A percentile compares a stretch with the other conserved stretches of the same genome.
Conservation (phyloP, 2,888 invertebrate genomes). For the Neoitamus cyanurus region DNA sequence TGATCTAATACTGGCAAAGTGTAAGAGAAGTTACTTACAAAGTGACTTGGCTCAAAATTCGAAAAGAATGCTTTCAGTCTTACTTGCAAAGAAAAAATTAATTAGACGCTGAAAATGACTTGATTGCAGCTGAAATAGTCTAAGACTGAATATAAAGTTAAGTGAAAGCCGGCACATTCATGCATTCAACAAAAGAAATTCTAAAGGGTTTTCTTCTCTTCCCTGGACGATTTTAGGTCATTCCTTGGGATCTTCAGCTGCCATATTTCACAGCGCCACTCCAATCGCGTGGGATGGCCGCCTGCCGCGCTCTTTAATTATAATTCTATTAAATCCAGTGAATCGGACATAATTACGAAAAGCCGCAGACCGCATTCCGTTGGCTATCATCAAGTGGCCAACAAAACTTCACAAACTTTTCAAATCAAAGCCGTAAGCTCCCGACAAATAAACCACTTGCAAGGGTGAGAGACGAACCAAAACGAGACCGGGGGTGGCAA, state of each 20-base stretch:
- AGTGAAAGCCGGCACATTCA: neutral
- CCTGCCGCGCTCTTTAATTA: neutral
- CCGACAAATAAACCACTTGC: neutral
- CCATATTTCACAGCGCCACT: neutral
- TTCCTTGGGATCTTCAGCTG: neutral
- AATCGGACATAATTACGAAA: slow-evolving; percentile 11
- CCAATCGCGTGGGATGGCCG: neutral
- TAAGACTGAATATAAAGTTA: neutral
- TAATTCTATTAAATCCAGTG: slow-evolving; percentile 14
- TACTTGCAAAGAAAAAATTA: neutral
- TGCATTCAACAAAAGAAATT: neutral
- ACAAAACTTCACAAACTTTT: slow-evolving; percentile 18
- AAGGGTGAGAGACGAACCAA: neutral
- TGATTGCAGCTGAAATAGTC: neutral
- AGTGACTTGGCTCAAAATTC: neutral
- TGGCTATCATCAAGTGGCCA: slow-evolving; percentile 24
- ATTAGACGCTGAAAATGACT: neutral
- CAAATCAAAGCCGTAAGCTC: slow-evolving; percentile 9
- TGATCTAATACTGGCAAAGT: too few relatives aligned
- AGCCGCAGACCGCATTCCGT: slow-evolving; percentile 18
- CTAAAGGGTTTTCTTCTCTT: neutral
- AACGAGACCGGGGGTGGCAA: slow-evolving; percentile 14
- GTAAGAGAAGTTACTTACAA: too few relatives aligned
- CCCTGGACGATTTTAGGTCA: neutral
- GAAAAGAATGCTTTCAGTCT: neutral